Evolutionary conservation across 2,797 vertebrate species (phyloP).

Genomic region (Peromyscus melanophrys): DNA sequence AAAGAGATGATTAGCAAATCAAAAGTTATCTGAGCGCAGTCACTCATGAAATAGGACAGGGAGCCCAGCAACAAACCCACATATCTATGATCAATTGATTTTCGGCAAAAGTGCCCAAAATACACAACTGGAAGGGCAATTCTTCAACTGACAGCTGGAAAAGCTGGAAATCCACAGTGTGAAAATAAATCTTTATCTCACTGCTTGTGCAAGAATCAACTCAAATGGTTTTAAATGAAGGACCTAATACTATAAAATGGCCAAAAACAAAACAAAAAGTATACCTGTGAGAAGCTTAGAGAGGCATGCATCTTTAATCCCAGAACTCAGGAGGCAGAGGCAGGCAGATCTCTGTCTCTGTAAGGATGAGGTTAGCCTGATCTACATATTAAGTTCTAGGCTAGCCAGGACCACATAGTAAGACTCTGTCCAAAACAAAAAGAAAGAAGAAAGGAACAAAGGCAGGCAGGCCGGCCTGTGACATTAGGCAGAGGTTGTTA

Average conservation of each 20-base stretch:
- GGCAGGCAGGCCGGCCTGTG: rapidly evolving
- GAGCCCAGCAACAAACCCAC: not conserved
- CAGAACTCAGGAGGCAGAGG: not conserved
- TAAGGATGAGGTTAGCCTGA: not conserved
- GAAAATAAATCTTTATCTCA: not conserved
- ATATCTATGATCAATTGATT: not conserved
- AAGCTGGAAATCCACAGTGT: not conserved
- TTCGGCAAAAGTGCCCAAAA: not conserved
- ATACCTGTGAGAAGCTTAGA: not conserved
- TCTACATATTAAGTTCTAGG: not conserved
- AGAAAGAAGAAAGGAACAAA: not conserved
- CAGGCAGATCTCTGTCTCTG: not conserved
- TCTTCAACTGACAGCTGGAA: not conserved
- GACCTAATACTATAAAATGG: not conserved
- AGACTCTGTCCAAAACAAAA: not conserved
- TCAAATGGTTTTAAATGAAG: not conserved
- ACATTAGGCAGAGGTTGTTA: not conserved
- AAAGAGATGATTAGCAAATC: not conserved
- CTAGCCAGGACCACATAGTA: not conserved
- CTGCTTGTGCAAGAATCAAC: not conserved
- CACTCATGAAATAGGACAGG: not conserved
- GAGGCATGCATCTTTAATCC: not conserved
- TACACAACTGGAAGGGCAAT: not conserved
- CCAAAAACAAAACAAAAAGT: not conserved
- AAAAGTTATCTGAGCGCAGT: not conserved